phyloP scores from a whole-genome alignment of 2,797 vertebrate genomes.

The Nyctalus aviator region DNA sequence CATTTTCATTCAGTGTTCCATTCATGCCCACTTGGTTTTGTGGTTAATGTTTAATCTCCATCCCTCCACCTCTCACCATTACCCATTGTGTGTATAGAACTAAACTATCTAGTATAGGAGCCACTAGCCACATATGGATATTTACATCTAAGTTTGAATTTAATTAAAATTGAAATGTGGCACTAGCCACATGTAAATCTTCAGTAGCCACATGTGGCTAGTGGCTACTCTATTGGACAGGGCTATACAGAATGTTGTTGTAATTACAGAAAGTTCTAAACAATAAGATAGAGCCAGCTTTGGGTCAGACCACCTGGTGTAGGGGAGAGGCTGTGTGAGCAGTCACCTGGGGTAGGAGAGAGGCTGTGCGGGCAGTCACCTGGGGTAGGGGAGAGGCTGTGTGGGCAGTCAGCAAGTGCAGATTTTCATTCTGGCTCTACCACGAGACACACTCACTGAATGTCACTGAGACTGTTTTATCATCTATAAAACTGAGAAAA shows the following conservation, averaged over 20 bases:
- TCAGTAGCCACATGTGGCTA: neutral
- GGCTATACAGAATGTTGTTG: neutral
- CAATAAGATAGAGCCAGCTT: neutral
- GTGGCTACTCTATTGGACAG: neutral
- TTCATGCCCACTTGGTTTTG: neutral
- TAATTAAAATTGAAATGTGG: slow-evolving; percentile 25
- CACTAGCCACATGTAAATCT: neutral
- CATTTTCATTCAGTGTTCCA: neutral
- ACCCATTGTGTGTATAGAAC: neutral
- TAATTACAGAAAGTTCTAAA: neutral
- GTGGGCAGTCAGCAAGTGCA: too few species aligned
- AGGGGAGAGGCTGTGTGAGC: fast-evolving
- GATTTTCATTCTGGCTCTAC: neutral
- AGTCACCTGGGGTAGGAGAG: too few species aligned
- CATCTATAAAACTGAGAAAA: neutral
- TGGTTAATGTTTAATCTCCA: neutral
- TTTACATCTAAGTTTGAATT: slow-evolving; percentile 21
- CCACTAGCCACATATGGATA: neutral
- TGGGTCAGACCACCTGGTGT: neutral
- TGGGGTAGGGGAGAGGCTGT: too few species aligned
- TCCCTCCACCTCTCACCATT: neutral
- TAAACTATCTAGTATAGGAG: neutral
- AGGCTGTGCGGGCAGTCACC: too few species aligned
- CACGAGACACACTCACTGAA: fast-evolving
- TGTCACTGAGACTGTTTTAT: neutral